Evolutionary conservation across 2,797 vertebrate genomes (phyloP), one percentile per base, ranked within the genome.

Genomic region (Trichosurus vulpecula): DNA sequence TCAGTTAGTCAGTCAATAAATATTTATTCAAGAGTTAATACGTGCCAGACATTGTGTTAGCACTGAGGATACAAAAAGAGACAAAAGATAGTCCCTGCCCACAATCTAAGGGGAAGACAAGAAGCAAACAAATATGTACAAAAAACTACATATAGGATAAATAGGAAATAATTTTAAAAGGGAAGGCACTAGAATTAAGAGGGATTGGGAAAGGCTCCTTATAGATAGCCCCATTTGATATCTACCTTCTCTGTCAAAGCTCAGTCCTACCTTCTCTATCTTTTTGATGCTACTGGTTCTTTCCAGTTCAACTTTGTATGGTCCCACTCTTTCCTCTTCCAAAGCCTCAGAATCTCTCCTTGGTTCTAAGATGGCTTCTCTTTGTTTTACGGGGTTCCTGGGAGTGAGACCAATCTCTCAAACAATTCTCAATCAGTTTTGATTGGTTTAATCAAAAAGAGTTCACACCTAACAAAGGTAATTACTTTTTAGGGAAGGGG

Each of bases 401-500:
- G 19, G 6, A 74, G n/a, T 74, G 35, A 74, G 16, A 74, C 14
- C 35, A 74, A 22, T n/a, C 14, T 74, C 66, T 74, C 66, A 74
- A 16, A 74, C 35, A 74, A 74, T 74, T 74, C n/a, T 74, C 66
- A 74, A 41, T 41, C 16, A 74, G n/a, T 66, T 61, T 31, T 61
- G 5, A 66, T 16, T n/a, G 35, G n/a, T 66, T 66, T 61, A 66
- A 66, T 66, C 61, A 66, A 61, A 35, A 66, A n/a, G 4, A n/a
- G 61, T 66, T 66, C n/a, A 41, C 74, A 74, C 0, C 16, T 41
- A 74, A 74, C n/a, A 61, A 35, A 31, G 31, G 31, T 61, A 61
- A 61, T 30, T 31, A 58, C 30, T 30, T 57, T n/a, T n/a, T 52
- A 58, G 29, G 89, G 14, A 97, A 91, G 14, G 95, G 22, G 94